These are phyloP conservation scores for Catocala fraxini DNA, from an alignment of 2,888 invertebrate species.

Conservation along the genomic window DNA sequence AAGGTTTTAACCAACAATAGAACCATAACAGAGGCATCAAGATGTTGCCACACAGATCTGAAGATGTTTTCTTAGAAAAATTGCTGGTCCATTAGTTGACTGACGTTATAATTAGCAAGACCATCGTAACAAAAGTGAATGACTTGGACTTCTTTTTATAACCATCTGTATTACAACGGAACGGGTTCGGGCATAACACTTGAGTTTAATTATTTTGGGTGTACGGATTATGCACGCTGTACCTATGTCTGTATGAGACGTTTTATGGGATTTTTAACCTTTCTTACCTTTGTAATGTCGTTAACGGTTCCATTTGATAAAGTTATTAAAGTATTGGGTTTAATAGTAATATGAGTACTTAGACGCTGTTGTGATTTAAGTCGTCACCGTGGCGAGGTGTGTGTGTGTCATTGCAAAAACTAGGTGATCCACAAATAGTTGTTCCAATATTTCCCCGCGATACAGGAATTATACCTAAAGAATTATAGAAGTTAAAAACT, in stretches of 20 bases:
- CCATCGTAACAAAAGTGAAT: constrained; percentile 19
- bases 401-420: too few relatives aligned
- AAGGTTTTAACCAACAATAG: neutral
- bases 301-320: constrained; percentile 34
- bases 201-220: constrained; percentile 66
- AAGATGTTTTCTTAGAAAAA: neutral
- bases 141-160: constrained; percentile 20
- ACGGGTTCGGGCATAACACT: constrained; percentile 56
- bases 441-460: too few relatives aligned
- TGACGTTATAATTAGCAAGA: constrained; percentile 30
- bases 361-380: too few relatives aligned
- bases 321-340: constrained; percentile 12
- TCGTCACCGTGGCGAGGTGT: too few relatives aligned
- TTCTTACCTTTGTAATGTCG: constrained; percentile 41
- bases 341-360: too few relatives aligned
- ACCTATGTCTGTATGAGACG: neutral
- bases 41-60: neutral
- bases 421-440: too few relatives aligned
- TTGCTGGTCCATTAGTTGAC: constrained; percentile 13
- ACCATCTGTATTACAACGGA: constrained; percentile 26
- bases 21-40: neutral
- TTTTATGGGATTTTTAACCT: constrained; percentile 62
- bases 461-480: neutral
- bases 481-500: too few relatives aligned
- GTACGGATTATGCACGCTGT: constrained; percentile 62